A percentile compares a stretch with the other conserved stretches of the same genome.
phyloP scores from a whole-genome alignment of 2,888 invertebrate genomes.

The Willowsia nigromaculata region DNA sequence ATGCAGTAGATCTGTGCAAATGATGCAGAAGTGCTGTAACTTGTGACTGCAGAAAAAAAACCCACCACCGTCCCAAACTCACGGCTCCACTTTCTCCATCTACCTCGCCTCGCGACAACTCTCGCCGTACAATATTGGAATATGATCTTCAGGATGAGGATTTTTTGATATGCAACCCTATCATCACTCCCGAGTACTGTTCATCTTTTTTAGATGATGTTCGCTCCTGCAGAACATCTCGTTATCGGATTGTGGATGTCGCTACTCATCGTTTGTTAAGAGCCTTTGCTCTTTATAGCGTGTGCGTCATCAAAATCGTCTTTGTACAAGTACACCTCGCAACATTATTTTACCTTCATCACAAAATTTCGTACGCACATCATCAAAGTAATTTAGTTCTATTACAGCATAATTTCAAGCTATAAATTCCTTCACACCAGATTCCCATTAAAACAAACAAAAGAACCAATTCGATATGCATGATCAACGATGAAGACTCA shows the following conservation, averaged over 20 bases:
- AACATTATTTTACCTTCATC: too few species aligned
- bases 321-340: too few species aligned
- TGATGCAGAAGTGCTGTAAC: too few species aligned
- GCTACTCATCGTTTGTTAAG: conserved; percentile 13
- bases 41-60: too few species aligned
- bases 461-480: neutral
- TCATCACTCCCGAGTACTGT: conserved; percentile 26
- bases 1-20: too few species aligned
- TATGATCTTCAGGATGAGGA: neutral
- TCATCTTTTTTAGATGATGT: neutral
- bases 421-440: too few species aligned
- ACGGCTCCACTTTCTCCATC: conserved; percentile 66
- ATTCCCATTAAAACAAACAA: neutral
- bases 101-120: conserved; percentile 46
- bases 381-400: too few species aligned
- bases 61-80: neutral
- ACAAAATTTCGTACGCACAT: too few species aligned
- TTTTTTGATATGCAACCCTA: neutral
- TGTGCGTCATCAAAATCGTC: too few species aligned
- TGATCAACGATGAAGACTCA: neutral
- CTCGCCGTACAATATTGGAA: conserved; percentile 22
- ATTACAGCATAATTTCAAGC: too few species aligned
- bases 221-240: conserved; percentile 4
- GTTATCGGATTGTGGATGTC: conserved; percentile 30
- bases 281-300: too few species aligned